Conservation (phyloP, 2,113 vertebrate genomes). For the Varanus komodoensis region DNA sequence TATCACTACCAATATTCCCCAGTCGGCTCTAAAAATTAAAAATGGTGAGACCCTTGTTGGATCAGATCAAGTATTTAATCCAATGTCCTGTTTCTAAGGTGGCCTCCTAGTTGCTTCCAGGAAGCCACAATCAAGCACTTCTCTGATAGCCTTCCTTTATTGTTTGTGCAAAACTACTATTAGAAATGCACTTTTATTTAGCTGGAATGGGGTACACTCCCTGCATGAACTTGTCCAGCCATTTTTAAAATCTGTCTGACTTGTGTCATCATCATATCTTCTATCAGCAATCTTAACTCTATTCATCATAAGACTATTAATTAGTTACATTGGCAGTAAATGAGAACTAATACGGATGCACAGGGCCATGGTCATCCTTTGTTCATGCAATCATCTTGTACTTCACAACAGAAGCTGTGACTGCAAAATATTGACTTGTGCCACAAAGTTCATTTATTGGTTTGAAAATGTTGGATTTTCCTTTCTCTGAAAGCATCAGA, state of each 20-base stretch:
- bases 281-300: not conserved
- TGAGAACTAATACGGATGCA: not conserved
- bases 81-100: not conserved
- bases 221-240: not conserved
- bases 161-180: not conserved
- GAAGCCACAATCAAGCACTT: no score
- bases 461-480: not conserved
- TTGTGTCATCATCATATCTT: not conserved
- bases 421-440: not conserved
- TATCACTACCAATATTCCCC: no score
- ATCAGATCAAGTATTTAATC: not conserved
- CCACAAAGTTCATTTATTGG: conserved; percentile 4
- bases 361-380: not conserved
- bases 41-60: not conserved
- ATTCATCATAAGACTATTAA: not conserved
- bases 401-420: conserved; percentile 2
- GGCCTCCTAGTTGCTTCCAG: not conserved
- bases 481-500: conserved; percentile 20
- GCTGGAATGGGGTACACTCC: not conserved
- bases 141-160: not conserved
- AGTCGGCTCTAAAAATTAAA: no score
- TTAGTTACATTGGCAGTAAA: not conserved
- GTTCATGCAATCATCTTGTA: not conserved
- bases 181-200: not conserved
- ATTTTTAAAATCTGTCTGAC: not conserved